Base-by-base conservation (phyloP, 2,113 vertebrate species). In the Saguinus midas region DNA sequence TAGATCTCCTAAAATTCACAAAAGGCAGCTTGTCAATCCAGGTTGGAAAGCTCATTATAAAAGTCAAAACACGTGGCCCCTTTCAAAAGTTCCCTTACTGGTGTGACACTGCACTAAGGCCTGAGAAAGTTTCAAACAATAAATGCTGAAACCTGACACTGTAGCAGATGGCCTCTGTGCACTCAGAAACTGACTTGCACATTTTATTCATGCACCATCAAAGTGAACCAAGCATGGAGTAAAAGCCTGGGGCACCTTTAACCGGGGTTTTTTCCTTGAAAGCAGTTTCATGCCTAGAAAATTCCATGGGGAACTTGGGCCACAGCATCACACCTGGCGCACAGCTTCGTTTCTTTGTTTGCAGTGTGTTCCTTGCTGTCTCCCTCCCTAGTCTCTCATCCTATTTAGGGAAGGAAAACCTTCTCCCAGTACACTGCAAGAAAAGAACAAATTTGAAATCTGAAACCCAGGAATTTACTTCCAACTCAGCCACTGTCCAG, bases 191-290 rank as follows among this genome's bases (percentile, higher is more conserved):
- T 40, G 20, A 79, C 43, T 58, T 79, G 55, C 86, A 86, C 80
- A 35, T 91, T 80, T 96, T 87, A 85, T 86, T 88, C 91, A 79
- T 1, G 7, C 17, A 23, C 84, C 87, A 87, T 92, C 94, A 92
- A 84, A 73, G 57, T 43, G 5, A 35, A 76, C 18, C 17, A 32
- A 40, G 21, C 5, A 55, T 8, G 29, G 82, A 11, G 84, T 25
- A 43, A 55, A 32, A 70, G 57, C 89, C 55, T 0, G 12, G 72
- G 48, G 32, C 37, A 37, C 6, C 20, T 87, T 68, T 6, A 35
- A 12, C 61, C 8, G 21, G 48, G 45, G 23, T 40, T 66, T 61
- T 66, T 92, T 72, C 9, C 27, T 76, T 58, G 73, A 37, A 95
- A 84, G 32, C 43, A 72, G 20, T n/a, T 61, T 84, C 21, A 13